Conservation (phyloP, 2,113 vertebrate genomes). For the Pelecanoides urinatrix region DNA sequence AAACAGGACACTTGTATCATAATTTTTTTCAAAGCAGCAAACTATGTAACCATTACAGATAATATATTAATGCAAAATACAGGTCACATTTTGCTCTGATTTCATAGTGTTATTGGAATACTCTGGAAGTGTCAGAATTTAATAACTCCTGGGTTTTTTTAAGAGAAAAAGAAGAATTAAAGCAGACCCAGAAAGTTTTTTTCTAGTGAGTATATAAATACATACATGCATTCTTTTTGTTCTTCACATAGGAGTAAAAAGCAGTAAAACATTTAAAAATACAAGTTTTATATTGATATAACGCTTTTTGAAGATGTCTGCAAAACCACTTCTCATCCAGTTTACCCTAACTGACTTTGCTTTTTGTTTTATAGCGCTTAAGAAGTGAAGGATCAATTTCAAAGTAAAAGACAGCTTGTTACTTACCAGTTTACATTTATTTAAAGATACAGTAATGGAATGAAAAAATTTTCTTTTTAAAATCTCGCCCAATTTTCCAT, state of each 20-base stretch:
- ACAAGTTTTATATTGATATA: background rate
- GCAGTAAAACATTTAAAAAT: background rate
- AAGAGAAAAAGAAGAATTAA: background rate
- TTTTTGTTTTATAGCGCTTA: background rate
- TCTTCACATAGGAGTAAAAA: background rate
- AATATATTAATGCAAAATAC: background rate
- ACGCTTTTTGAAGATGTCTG: background rate
- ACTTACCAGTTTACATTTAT: background rate
- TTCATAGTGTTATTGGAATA: background rate
- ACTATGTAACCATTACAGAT: background rate
- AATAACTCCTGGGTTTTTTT: background rate
- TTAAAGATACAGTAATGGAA: background rate
- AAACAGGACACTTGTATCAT: background rate
- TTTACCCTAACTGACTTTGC: background rate
- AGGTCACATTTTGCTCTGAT: background rate
- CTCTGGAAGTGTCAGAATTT: background rate
- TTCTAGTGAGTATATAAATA: background rate
- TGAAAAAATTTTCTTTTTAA: background rate
- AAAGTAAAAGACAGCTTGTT: background rate
- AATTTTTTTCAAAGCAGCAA: background rate
- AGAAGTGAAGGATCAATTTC: background rate
- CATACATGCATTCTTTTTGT: background rate
- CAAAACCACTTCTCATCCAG: background rate
- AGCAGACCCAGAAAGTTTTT: background rate
- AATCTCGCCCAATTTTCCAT: background rate